Percentiles rank a stretch among this genome's conserved stretches.
phyloP scores from a whole-genome alignment of 2,888 invertebrate species.

The Eristalinus sepulchralis region DNA sequence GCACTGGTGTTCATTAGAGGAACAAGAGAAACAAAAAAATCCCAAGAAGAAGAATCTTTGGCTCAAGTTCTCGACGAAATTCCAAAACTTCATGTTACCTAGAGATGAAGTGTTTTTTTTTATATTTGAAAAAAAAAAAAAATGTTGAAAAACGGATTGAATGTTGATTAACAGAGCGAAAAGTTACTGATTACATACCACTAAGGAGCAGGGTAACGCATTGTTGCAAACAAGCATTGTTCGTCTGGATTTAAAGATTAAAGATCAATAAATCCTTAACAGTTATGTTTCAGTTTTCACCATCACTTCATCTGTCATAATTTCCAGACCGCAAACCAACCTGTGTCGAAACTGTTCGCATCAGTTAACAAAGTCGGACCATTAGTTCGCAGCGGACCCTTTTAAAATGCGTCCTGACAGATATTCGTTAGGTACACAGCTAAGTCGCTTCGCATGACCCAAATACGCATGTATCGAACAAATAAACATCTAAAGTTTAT shows the following conservation, averaged over 20 bases:
- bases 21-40: not conserved
- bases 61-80: not conserved
- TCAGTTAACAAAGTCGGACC: not conserved
- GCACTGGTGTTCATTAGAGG: not conserved
- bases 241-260: no score
- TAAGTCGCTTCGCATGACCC: slow-evolving; percentile 26
- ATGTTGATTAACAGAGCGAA: not conserved
- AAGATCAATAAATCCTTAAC: no score
- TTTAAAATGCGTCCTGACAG: not conserved
- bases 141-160: not conserved
- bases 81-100: not conserved
- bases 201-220: no score
- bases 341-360: not conserved
- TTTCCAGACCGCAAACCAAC: not conserved
- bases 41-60: no score
- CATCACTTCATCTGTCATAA: not conserved
- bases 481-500: slow-evolving; percentile 63
- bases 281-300: not conserved
- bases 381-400: not conserved
- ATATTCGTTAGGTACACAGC: not conserved
- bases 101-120: not conserved
- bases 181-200: no score
- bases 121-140: no score
- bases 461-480: slow-evolving; percentile 43
- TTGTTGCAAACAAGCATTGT: no score